Base-by-base conservation (phyloP, 1,140 invertebrate genomes). In the Euborellia annulipes region DNA sequence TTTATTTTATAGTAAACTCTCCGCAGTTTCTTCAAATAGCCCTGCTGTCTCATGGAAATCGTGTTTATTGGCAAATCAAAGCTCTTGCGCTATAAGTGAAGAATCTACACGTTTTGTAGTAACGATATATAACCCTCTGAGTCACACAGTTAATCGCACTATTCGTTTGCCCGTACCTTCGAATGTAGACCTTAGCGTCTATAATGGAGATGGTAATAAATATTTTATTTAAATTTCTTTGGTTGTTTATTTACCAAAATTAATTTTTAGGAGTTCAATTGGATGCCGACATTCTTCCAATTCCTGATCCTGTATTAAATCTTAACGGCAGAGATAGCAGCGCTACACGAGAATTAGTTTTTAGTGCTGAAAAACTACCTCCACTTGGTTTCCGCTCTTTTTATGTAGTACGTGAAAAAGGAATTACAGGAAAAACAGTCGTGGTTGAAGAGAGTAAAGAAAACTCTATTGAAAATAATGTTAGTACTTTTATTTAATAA, bases 41-140 rank as follows among this genome's bases (percentile, higher is more conserved):
- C 23, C 4, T 6, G 23, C 4, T 27, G n/a, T n/a, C n/a, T 27
- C 23, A 4, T 27, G 23, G 23, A 27, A 65, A n/a, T 74, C 73
- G 30, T 87, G 84, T 60, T 58, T 71, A 4, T 51, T 70, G 21
- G 54, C 79, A 1, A 91, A 82, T 46, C 71, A 78, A 0, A 80
- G 76, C 53, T 17, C 32, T 2, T 58, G 56, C 45, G 9, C 36
- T 68, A 50, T 66, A 2, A 63, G 68, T 8, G 71, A 74, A 58
- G 48, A 39, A 4, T 47, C 57, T 41, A 55, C 59, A 41, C 40
- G 62, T 54, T 65, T 68, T 45, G 43, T 61, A 21, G 51, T 66
- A 3, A 60, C 56, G 16, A 49, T 67, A 17, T 67, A 68, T 52
- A 79, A 79, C 56, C 68, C 73, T 20, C 39, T 74, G 13, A 63